Base-by-base conservation (phyloP, 2,113 vertebrate species). In the Heteronetta atricapilla region DNA sequence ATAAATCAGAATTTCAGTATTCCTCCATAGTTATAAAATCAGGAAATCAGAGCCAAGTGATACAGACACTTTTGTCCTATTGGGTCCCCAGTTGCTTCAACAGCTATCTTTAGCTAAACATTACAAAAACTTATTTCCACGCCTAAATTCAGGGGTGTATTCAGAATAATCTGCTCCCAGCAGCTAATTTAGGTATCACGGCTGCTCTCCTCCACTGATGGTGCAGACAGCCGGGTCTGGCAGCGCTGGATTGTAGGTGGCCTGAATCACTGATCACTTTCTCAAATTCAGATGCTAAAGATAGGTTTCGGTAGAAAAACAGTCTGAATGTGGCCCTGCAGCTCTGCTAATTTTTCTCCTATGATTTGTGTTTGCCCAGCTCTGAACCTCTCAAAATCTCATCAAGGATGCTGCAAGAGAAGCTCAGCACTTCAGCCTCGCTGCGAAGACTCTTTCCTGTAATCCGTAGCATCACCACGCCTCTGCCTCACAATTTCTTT, bases 191-290 rank as follows among this genome's bases (percentile, higher is more conserved):
- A 90, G 66, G 81, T 94, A 89, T 48, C 77, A 72, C 15, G 44
- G 89, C 80, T 96, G 93, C 91, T 96, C 82, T 87, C 92, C 66
- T 95, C 69, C 86, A 81, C 60, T 92, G 83, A 93, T 90, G 88
- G 94, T 72, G 62, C 83, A 96, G 94, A 94, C 95, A 97, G 91
- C 91, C 93, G 36, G 96, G 96, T 97, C 96, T 97, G 96, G 96
- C 95, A 96, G 89, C 0, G 0, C 81, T 90, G 86, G 87, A 68
- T 96, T 95, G 95, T 95, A 97, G 94, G 96, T 97, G 95, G 94
- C 96, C 96, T 97, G 95, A 96, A 96, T 97, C 95, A 96, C 93
- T 97, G 96, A 97, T 94, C 94, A 82, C 87, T 97, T 87, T 95
- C 91, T 93, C 82, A 89, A 95, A 96, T 52, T 95, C 88, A 84